Evolutionary conservation across 2,113 vertebrate species (phyloP), one percentile per base, ranked within the genome.

Genomic region (Anhinga rufa): DNA sequence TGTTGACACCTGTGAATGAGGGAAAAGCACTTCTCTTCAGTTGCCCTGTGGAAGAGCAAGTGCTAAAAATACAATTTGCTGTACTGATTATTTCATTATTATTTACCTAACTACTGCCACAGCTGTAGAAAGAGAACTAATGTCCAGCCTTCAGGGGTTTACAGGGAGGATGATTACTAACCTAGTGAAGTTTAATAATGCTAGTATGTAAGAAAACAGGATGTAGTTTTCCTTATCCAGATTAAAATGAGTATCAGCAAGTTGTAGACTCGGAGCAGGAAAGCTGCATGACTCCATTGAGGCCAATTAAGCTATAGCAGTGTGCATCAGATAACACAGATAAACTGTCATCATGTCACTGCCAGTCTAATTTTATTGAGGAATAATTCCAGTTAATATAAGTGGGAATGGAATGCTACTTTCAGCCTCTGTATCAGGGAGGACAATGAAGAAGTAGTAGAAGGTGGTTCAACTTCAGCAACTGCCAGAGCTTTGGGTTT

Each of bases 11-110:
- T 85, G 81, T n/a, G 51, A 60, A 80, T 97, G 66, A 96, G 72
- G 66, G 26, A 97, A 98, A 93, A 97, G 79, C 54, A 92, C 88
- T n/a, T 92, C 74, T 83, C 7, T 97, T 51, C 92, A 93, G 6
- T 86, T 96, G 94, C 13, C 84, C 68, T 10, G 5, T 83, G 34
- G 70, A 96, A 92, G 82, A 96, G 38, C 77, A 97, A 48, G 49
- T 97, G 80, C 60, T 96, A 95, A 97, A 91, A 60, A 17, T 52
- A 44, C 31, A 31, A 40, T 76, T 78, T 93, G 8, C 31, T 70
- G 13, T 76, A 64, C 42, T 51, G 31, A 14, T 51, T 6, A 71
- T 49, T 71, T 88, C 58, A 77, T 58, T 61, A 18, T 40, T 9
- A 62, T 88, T 51, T 93, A 72, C 46, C 34, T 92, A 88, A 91